phyloP scores from a whole-genome alignment of 2,797 vertebrate genomes.

The Podargus strigoides region DNA sequence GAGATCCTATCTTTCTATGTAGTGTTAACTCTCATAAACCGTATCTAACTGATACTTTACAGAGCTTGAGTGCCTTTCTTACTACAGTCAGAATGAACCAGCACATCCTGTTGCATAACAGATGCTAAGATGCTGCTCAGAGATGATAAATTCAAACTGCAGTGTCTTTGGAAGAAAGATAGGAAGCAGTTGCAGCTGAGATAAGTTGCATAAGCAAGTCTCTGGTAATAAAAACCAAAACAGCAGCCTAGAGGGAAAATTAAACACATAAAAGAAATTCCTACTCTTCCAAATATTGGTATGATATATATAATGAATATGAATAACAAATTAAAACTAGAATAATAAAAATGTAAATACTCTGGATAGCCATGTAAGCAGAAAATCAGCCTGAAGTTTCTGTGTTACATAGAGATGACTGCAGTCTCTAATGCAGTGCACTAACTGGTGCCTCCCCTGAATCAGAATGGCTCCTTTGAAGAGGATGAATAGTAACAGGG shows the following conservation, averaged over 20 bases:
- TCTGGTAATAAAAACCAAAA: not conserved
- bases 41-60: not conserved
- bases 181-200: not conserved
- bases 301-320: not conserved
- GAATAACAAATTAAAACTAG: not conserved
- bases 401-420: not conserved
- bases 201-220: not conserved
- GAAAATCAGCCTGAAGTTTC: not conserved
- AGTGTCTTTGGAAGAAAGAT: not conserved
- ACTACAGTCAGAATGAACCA: not conserved
- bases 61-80: not conserved
- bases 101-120: not conserved
- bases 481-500: not conserved
- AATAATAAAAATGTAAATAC: not conserved
- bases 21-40: not conserved
- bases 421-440: not conserved
- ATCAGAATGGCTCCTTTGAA: not conserved
- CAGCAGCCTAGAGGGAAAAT: not conserved
- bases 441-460: not conserved
- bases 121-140: not conserved
- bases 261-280: not conserved
- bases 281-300: not conserved
- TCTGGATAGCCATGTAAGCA: not conserved
- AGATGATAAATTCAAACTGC: not conserved
- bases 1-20: not conserved